Percentiles rank a stretch among this genome's conserved stretches.
Evolutionary conservation across 30 jellyfish, hydroid and myxozoan species (phyloP).

Genomic region (Aurelia aurita complex sp. Pacific): DNA sequence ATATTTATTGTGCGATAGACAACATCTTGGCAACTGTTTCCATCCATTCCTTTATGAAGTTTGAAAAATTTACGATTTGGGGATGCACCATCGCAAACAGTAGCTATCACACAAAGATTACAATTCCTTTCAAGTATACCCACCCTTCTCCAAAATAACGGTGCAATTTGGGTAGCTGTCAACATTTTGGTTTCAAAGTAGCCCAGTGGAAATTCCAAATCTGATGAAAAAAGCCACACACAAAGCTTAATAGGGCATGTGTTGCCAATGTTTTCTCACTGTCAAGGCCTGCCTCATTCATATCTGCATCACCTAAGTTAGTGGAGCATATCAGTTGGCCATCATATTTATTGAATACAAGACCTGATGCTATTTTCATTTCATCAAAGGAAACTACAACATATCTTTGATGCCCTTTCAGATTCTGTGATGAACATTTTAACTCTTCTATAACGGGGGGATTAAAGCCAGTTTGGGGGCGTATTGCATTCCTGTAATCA

Average conservation of each 20-base stretch:
- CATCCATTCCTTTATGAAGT: conserved; percentile 9
- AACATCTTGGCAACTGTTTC: conserved; percentile 4
- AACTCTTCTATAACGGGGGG: conserved; percentile 1
- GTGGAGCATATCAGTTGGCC: conserved; percentile 38
- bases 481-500: conserved; percentile 46
- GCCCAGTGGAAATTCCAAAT: conserved; percentile 13
- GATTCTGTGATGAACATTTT: background rate
- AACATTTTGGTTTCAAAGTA: conserved; percentile 28
- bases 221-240: conserved; percentile 5
- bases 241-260: background rate
- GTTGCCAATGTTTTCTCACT: background rate
- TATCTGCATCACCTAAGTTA: conserved; percentile 44
- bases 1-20: conserved; percentile 18
- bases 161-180: conserved; percentile 24
- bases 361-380: conserved; percentile 40
- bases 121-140: conserved; percentile 28
- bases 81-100: conserved; percentile 30
- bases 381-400: conserved; percentile 44
- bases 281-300: background rate
- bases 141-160: conserved; percentile 31
- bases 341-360: conserved; percentile 14
- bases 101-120: conserved; percentile 48
- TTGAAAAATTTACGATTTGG: conserved; percentile 28
- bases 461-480: background rate
- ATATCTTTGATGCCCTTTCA: conserved; percentile 35